phyloP scores from a whole-genome alignment of 2,113 vertebrate species.

The Zosterops hypoxanthus region DNA sequence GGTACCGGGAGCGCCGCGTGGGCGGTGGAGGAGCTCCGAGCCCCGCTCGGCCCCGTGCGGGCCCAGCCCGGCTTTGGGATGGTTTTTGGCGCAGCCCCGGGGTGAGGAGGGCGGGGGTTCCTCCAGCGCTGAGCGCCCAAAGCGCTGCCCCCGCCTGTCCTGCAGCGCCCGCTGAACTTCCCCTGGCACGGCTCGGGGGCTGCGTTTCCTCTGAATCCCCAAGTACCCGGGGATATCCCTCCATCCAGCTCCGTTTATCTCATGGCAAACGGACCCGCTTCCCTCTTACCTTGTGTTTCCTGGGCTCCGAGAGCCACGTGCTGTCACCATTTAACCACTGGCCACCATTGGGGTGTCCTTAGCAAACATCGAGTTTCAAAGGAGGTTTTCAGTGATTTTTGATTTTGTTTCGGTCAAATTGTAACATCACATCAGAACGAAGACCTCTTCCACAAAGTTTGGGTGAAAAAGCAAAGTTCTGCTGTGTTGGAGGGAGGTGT shows the following conservation, averaged over 20 bases:
- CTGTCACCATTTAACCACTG: rapidly evolving
- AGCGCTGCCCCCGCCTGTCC: neutral
- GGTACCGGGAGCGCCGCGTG: no score
- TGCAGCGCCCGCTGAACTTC: neutral
- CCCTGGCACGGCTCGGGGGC: rapidly evolving
- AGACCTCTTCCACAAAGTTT: neutral
- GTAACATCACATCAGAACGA: rapidly evolving
- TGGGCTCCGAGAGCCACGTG: neutral
- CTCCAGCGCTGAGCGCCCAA: neutral
- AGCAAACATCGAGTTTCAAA: neutral
- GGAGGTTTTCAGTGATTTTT: neutral
- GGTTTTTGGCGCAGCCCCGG: neutral
- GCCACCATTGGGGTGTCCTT: neutral
- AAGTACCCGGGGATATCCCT: rapidly evolving
- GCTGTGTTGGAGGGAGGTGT: neutral
- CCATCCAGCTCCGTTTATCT: rapidly evolving
- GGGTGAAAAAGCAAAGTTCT: neutral
- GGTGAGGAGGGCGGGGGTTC: neutral
- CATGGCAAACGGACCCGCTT: rapidly evolving
- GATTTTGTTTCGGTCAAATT: rapidly evolving
- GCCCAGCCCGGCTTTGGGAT: neutral
- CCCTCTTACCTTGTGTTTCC: neutral
- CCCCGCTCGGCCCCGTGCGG: neutral
- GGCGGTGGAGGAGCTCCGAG: no score
- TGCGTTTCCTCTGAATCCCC: rapidly evolving